Evolutionary conservation across 2,113 vertebrate genomes (phyloP), one percentile per base, ranked within the genome.

Genomic region (Camelus bactrianus): DNA sequence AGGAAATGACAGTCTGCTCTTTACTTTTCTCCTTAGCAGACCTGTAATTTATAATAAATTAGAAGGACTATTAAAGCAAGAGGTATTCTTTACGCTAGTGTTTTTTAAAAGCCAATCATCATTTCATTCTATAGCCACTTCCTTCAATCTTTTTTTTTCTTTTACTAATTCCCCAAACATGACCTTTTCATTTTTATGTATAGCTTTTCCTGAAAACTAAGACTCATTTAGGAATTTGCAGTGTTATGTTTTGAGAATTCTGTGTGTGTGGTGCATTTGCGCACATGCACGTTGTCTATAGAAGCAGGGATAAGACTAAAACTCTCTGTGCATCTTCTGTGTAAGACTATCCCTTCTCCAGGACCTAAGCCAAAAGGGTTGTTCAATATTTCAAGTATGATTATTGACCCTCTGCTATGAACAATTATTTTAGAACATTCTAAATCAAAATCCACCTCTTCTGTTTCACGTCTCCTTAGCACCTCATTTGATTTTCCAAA

Each of bases 1-100:
- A 92, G 73, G 70, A 95, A 93, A 77, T 77, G 77, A 58, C 32
- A 91, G 22, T 22, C 28, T 91, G 4, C 69, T 95, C 69, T 88
- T 89, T 91, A 54, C 81, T 92, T 95, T 95, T 85, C 72, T 93
- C n/a, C 50, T 90, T 62, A 72, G 67, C 48, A 97, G 76, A 82
- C 26, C 60, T 91, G 64, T 82, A 77, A 96, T 85, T 93, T 96
- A 73, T 73, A 94, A 77, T 77, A 89, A 95, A 96, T 86, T 73
- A 92, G 83, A 94, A 93, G 50, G 52, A 85, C 95, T 89, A 93
- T 82, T 77, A 95, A 96, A 81, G 89, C 42, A 89, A 95, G 52
- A 48, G 8, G 24, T 46, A 89, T 87, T 88, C 70, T 88, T 87
- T 60, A 75, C 42, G 85, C 24, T 70, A 75, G 35, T 46, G 19